Percentiles rank a stretch among this genome's conserved stretches.
phyloP scores from a whole-genome alignment of 1,140 invertebrate species.

The Oryzaephilus surinamensis region DNA sequence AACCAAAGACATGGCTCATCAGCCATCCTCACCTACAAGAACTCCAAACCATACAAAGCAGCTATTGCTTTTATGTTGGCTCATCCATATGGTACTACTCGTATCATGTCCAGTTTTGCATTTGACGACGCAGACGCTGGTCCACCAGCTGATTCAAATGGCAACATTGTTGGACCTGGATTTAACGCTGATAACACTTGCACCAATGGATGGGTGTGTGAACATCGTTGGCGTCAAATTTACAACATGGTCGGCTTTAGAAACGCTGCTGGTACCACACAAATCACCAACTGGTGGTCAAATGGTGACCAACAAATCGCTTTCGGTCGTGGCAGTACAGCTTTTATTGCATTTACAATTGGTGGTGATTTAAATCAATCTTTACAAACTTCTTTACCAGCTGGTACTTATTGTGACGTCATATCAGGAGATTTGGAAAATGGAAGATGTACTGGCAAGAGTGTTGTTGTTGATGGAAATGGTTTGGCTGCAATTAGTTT shows the following conservation, averaged over 20 bases:
- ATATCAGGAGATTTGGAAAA: constrained; percentile 58
- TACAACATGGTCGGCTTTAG: constrained; percentile 70
- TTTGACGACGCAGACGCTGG: constrained; percentile 43
- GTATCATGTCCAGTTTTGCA: constrained; percentile 68
- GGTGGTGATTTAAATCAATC: constrained; percentile 46
- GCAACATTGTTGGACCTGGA: constrained; percentile 51
- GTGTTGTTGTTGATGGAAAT: constrained; percentile 49
- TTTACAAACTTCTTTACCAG: constrained; percentile 58
- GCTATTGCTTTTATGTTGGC: constrained; percentile 76
- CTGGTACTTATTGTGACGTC: constrained; percentile 77
- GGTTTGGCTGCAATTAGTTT: constrained; percentile 56
- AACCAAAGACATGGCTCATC: constrained; percentile 45
- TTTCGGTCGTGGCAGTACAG: constrained; percentile 58
- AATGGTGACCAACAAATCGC: constrained; percentile 65
- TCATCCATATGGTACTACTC: constrained; percentile 64
- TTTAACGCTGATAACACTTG: constrained; percentile 59
- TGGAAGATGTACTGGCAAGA: constrained; percentile 60
- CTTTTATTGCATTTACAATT: constrained; percentile 65
- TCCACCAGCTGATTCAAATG: constrained; percentile 51
- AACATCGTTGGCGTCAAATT: constrained; percentile 78
- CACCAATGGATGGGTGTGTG: constrained; percentile 76
- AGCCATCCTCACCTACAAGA: constrained; percentile 49
- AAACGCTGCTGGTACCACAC: constrained; percentile 47
- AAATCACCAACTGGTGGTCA: constrained; percentile 58
- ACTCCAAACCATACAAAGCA: constrained; percentile 52